phyloP scores from a whole-genome alignment of 2,113 vertebrate species.

The Rafetus swinhoei region DNA sequence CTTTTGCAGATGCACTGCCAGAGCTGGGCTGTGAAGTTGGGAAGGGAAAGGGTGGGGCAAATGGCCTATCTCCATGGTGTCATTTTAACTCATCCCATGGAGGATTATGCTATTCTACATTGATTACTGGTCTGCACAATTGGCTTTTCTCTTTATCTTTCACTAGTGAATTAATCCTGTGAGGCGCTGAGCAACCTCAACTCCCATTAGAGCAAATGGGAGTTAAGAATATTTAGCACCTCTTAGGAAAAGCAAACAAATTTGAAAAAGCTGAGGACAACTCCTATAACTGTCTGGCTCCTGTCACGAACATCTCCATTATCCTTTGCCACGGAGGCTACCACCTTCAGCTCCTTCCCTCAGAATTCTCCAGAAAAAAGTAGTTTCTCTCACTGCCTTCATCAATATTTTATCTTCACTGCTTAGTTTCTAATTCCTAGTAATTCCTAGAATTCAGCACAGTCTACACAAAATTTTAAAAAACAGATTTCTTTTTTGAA shows the following conservation, averaged over 20 bases:
- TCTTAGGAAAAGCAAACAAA: background rate
- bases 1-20: background rate
- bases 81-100: background rate
- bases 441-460: background rate
- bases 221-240: background rate
- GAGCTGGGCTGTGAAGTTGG: background rate
- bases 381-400: background rate
- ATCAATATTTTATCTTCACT: background rate
- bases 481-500: background rate
- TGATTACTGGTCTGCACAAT: background rate
- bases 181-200: background rate
- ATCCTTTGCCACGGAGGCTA: background rate
- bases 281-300: background rate
- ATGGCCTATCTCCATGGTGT: rapidly evolving
- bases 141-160: background rate
- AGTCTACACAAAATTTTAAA: background rate
- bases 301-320: background rate
- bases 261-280: background rate
- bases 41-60: background rate
- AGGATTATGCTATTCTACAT: background rate
- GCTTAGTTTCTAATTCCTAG: background rate
- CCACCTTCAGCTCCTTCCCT: background rate
- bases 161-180: background rate
- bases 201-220: background rate
- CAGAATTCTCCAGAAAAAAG: background rate